Evolutionary conservation across 2,888 invertebrate species (phyloP), one percentile per base, ranked within the genome.

Genomic region (Acanthosepion esculentum): DNA sequence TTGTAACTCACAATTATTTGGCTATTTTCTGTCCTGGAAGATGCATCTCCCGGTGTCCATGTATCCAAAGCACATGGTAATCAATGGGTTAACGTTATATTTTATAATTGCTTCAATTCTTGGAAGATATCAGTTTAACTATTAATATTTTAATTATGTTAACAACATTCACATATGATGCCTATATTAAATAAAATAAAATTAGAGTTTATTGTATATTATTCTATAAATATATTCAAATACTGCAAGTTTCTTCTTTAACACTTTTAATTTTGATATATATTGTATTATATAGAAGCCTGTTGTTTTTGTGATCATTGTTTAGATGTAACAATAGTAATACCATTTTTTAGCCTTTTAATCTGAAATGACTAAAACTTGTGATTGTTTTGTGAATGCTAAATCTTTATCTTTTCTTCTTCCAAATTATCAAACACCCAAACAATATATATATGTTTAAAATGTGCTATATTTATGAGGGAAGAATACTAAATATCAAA

Each of bases 191-290:
- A 78, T n/a, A 78, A 78, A 33, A 78, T 10, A 78, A n/a, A 78
- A 78, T 15, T 78, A 59, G 59, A 23, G 20, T 20, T 78, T 5
- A 78, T n/a, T n/a, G 29, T 78, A n/a, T 78, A 78, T 78, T n/a
- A n/a, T 78, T 78, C 78, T 78, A 78, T 78, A 33, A n/a, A 78
- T 78, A 78, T 78, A 78, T 78, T 78, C 78, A n/a, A 78, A n/a
- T n/a, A 78, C 5, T 78, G n/a, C 33, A 78, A 78, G n/a, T 78
- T n/a, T 78, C 12, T 78, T 78, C 33, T 78, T 78, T 78, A 12
- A 12, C 12, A n/a, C n/a, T 78, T 78, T 78, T 78, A 8, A 78
- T 33, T 78, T 78, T 78, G n/a, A n/a, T 33, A 78, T 23, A 33
- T 78, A n/a, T 33, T 78, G 78, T 78, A n/a, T 78, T 15, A 33